These are phyloP conservation scores for Eilema griseolum DNA, from an alignment of 2,888 invertebrate species.

Conservation along the genomic window DNA sequence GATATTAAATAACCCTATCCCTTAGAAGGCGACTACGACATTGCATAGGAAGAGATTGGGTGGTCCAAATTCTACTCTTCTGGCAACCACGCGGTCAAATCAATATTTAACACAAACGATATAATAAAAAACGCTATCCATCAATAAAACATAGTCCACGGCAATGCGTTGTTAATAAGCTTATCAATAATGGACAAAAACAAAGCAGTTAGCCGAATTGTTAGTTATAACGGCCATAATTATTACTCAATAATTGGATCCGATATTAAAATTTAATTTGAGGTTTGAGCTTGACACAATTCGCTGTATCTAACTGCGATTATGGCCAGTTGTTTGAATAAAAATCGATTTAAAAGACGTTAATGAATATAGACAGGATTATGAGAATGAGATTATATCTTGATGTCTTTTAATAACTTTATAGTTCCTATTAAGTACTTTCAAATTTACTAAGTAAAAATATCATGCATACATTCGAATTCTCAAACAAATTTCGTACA, in stretches of 20 bases:
- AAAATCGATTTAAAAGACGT: conserved; percentile 9
- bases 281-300: conserved; percentile 14
- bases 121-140: not conserved
- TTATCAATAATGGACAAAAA: not conserved
- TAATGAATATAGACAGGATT: not conserved
- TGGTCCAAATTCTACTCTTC: too few relatives aligned
- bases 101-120: too few relatives aligned
- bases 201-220: not conserved
- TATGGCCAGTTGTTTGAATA: conserved; percentile 6
- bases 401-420: too few relatives aligned
- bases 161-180: not conserved
- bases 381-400: too few relatives aligned
- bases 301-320: conserved; percentile 1
- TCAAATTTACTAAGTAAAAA: too few relatives aligned
- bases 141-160: not conserved
- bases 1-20: too few relatives aligned
- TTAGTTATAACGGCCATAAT: not conserved
- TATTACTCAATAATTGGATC: conserved; percentile 3
- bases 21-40: too few relatives aligned
- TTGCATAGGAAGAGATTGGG: too few relatives aligned
- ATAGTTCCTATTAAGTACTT: too few relatives aligned
- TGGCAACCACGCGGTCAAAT: too few relatives aligned
- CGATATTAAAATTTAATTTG: conserved; percentile 19
- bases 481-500: too few relatives aligned
- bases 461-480: too few relatives aligned